phyloP scores from a whole-genome alignment of 2,888 invertebrate species.

The Campoletis raptor region DNA sequence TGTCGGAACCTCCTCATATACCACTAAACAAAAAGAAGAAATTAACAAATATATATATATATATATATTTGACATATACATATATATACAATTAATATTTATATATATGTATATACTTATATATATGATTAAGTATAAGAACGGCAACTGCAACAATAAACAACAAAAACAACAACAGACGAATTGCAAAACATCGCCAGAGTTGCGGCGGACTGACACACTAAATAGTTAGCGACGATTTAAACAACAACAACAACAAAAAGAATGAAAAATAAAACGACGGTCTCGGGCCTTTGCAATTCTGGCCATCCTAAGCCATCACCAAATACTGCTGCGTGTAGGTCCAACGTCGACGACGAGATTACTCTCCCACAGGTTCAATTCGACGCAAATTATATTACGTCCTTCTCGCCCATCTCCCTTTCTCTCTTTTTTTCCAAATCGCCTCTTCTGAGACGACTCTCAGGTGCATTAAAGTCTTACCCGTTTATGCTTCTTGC shows the following conservation, averaged over 20 bases:
- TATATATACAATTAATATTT: constrained; percentile 35
- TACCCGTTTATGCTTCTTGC: not conserved
- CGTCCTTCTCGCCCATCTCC: constrained; percentile 7
- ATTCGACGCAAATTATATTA: constrained; percentile 75
- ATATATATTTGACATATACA: constrained; percentile 43
- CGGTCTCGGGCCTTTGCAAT: constrained; percentile 83
- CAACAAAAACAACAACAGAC: constrained; percentile 59
- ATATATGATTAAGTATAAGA: constrained; percentile 39
- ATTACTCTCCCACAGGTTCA: constrained; percentile 73
- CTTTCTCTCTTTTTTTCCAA: constrained; percentile 10
- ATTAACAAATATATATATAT: constrained; percentile 34
- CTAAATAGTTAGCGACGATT: constrained; percentile 44
- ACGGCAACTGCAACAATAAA: constrained; percentile 60
- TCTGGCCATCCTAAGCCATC: constrained; percentile 81
- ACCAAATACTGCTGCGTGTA: constrained; percentile 82
- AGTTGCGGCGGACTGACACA: constrained; percentile 83
- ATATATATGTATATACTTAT: constrained; percentile 43
- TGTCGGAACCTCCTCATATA: constrained; percentile 81
- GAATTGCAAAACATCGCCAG: constrained; percentile 81
- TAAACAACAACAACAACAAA: not conserved
- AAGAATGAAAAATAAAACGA: constrained; percentile 12
- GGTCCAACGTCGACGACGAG: constrained; percentile 79
- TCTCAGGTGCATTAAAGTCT: constrained; percentile 20
- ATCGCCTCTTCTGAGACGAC: not conserved
- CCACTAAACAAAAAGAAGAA: constrained; percentile 74